Percentiles rank a stretch among this genome's conserved stretches.
phyloP scores from a whole-genome alignment of 1,140 invertebrate species.

The Drosophila ironensis region DNA sequence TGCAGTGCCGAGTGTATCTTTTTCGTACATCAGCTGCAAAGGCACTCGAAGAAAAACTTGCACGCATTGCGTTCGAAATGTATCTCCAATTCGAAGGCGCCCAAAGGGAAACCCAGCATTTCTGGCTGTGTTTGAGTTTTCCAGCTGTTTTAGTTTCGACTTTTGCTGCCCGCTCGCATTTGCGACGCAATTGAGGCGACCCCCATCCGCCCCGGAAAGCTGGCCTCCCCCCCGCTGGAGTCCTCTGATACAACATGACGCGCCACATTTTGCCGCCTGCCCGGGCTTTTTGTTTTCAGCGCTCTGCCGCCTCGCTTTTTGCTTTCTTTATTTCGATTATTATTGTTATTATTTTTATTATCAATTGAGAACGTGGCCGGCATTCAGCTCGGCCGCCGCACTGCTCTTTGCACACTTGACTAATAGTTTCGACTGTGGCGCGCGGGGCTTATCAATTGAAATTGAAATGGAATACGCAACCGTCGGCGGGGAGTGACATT shows the following conservation, averaged over 20 bases:
- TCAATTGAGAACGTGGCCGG: constrained; percentile 79
- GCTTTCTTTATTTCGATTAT: constrained; percentile 62
- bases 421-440: constrained; percentile 65
- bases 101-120: background rate
- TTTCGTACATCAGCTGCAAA: background rate
- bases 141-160: constrained; percentile 54
- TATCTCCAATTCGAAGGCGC: too few relatives aligned
- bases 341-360: constrained; percentile 78
- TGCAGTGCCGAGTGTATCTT: constrained; percentile 39
- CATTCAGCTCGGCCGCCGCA: constrained; percentile 46
- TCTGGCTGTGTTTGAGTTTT: constrained; percentile 28
- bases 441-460: constrained; percentile 71
- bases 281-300: constrained; percentile 28
- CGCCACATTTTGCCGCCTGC: constrained; percentile 70
- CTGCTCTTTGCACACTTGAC: constrained; percentile 62
- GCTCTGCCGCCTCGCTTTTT: constrained; percentile 6
- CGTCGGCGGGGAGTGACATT: constrained; percentile 23
- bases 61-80: too few relatives aligned
- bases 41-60: background rate
- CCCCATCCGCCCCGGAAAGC: background rate
- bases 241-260: constrained; percentile 52
- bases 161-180: constrained; percentile 42
- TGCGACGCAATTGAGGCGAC: constrained; percentile 66
- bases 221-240: background rate
- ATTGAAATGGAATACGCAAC: constrained; percentile 69